Percentiles rank a stretch among this genome's conserved stretches.
Conservation (phyloP, 2,797 vertebrate species). For the Dermochelys coriacea region DNA sequence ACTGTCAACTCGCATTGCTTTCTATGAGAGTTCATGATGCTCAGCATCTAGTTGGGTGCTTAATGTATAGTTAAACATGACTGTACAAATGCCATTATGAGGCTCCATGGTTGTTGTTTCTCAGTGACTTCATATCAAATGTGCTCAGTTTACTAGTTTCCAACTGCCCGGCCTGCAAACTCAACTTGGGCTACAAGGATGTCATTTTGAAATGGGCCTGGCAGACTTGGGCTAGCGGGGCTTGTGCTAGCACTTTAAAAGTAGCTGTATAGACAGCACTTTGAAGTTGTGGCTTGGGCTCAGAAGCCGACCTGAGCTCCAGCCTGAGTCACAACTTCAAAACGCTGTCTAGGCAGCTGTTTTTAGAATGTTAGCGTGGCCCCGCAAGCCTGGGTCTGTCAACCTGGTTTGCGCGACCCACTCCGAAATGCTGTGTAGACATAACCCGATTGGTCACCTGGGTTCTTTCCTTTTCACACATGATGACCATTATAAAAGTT, state of each 20-base stretch:
- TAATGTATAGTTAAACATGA: not conserved
- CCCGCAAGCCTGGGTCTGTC: no score
- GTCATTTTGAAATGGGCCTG: not conserved
- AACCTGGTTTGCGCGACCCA: no score
- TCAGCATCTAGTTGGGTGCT: not conserved
- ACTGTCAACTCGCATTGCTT: not conserved
- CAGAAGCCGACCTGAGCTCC: no score
- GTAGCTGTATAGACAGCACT: not conserved
- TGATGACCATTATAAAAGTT: not conserved
- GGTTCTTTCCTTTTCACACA: slow-evolving; percentile 12
- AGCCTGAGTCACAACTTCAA: no score
- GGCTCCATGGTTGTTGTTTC: not conserved
- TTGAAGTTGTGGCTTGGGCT: not conserved
- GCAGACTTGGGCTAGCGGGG: not conserved
- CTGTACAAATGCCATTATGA: not conserved
- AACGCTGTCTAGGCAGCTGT: no score
- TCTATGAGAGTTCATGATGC: not conserved
- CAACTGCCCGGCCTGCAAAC: not conserved
- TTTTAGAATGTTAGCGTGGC: no score
- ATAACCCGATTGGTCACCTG: not conserved
- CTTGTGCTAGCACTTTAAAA: not conserved
- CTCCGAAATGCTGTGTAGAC: no score
- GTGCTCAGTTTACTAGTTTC: not conserved
- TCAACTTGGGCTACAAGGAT: not conserved
- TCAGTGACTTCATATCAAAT: not conserved